phyloP scores from a whole-genome alignment of 2,113 vertebrate genomes.

The Dermatemys mawii region DNA sequence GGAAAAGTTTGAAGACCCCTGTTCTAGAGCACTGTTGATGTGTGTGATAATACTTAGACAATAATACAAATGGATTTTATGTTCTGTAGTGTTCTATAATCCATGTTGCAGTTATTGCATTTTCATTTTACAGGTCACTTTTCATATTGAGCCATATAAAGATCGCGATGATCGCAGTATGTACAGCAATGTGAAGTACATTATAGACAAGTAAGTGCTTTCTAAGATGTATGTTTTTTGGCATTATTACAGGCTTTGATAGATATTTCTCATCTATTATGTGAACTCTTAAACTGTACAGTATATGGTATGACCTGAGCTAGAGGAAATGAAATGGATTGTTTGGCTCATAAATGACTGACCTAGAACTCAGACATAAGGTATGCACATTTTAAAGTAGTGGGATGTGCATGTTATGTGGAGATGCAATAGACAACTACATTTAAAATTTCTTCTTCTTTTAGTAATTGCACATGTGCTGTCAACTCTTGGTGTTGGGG shows the following conservation, averaged over 20 bases:
- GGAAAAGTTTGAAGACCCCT: too few species aligned
- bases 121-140: conserved; percentile 84
- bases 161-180: conserved; percentile 92
- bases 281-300: not conserved
- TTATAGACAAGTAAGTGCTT: conserved; percentile 91
- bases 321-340: not conserved
- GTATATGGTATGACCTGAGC: not conserved
- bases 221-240: not conserved
- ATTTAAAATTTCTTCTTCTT: not conserved
- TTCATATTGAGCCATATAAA: conserved; percentile 97
- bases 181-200: conserved; percentile 91
- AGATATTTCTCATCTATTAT: not conserved
- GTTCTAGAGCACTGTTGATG: not conserved
- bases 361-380: not conserved
- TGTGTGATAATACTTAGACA: not conserved
- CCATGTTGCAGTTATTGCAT: not conserved
- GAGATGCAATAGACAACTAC: not conserved
- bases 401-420: not conserved
- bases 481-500: too few species aligned
- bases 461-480: too few species aligned
- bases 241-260: not conserved
- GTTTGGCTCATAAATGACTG: not conserved
- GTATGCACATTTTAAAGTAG: not conserved
- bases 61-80: accelerated
- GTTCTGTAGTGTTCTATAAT: accelerated